Evolutionary conservation across 2,888 invertebrate species (phyloP), one percentile per base, ranked within the genome.

Genomic region (Clusia tigrina): DNA sequence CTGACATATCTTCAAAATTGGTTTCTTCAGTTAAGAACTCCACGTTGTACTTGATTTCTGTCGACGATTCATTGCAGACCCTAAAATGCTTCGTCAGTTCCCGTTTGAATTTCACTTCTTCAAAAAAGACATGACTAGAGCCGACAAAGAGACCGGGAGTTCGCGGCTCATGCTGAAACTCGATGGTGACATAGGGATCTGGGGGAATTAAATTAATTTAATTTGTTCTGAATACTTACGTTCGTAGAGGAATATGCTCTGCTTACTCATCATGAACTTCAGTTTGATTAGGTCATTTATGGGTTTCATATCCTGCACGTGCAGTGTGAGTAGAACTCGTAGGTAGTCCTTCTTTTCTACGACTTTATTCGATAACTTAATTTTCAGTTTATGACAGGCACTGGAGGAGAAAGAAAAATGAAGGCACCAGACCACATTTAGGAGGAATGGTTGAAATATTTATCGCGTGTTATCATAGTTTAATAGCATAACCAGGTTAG

Each of bases 51-150:
- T 68, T 66, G 15, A 71, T 48, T 5, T 52, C n/a, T 6, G 60
- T 60, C 2, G 25, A 5, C 0, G 64, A 67, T 60, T 81, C 81
- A 55, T 81, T 81, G 58, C 81, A 81, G 23, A 80, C 64, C 1
- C 32, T 67, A 9, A 81, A 58, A 6, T 64, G 25, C 5, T 72
- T 71, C 1, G 38, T 32, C 2, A 65, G 12, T 26, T 70, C 64
- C 10, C 68, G 65, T 6, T 70, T 66, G 51, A 77, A 78, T 59
- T 72, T 74, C 2, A 69, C 54, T 2, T 51, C 53, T 0, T 70
- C 71, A 54, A 79, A 81, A 1, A 48, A 17, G 2, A 80, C 6
- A 15, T 54, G 55, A 12, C 61, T 46, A 3, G 52, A 42, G 56
- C 63, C 58, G 9, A 69, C 26, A 56, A 63, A 72, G 23, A 69